Conservation (phyloP, 2,797 vertebrate species). For the Enteromius thamalakanensis region DNA sequence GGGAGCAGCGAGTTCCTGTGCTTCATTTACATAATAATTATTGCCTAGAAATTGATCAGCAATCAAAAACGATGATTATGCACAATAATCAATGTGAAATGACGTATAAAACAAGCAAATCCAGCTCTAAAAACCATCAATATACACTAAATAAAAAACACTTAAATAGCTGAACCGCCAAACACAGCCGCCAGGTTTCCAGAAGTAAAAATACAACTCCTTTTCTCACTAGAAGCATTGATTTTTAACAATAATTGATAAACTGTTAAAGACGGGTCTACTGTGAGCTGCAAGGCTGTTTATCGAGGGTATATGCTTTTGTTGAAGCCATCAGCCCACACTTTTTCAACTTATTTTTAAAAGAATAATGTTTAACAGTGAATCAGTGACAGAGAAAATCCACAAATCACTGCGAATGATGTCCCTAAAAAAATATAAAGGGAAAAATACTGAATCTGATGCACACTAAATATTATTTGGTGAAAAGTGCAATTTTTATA, state of each 20-base stretch:
- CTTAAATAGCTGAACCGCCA: background rate
- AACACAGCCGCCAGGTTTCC: background rate
- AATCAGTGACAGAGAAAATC: background rate
- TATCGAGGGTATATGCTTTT: background rate
- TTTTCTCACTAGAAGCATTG: background rate
- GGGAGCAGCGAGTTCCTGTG: background rate
- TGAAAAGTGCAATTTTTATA: background rate
- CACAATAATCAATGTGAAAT: slow-evolving; percentile 37
- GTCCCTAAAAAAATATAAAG: background rate
- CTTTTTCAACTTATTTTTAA: background rate
- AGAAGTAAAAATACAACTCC: background rate
- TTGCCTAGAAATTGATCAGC: background rate
- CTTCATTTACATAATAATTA: slow-evolving; percentile 3
- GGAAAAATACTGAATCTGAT: background rate
- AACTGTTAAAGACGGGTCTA: background rate
- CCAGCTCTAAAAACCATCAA: background rate
- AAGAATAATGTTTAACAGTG: background rate
- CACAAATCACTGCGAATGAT: background rate
- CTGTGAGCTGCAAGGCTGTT: background rate
- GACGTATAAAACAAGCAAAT: background rate
- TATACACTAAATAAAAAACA: background rate
- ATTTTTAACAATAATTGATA: background rate
- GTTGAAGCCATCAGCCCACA: background rate
- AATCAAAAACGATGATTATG: slow-evolving; percentile 12
- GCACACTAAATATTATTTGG: background rate